Evolutionary conservation across 2,113 vertebrate species (phyloP), one percentile per base, ranked within the genome.

Genomic region (Chlorodrepanis virens): DNA sequence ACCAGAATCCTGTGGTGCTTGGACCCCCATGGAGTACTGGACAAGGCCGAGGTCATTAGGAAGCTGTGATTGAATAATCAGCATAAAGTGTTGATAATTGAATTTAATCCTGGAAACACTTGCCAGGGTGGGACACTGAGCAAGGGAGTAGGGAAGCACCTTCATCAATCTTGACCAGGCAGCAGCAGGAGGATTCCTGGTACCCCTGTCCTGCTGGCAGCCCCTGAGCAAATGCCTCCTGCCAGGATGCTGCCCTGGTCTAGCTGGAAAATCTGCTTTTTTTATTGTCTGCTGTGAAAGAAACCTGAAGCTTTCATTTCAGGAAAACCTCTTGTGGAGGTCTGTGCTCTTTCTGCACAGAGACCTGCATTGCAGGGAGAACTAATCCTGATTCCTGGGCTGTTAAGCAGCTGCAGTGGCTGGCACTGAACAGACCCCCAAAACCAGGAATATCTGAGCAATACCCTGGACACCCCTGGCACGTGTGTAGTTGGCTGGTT

Each of bases 401-500:
- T 71, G 31, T 5, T 29, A 6, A 82, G 11, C 76, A 75, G n/a
- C 47, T 56, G 35, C 37, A 19, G 57, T 29, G 65, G 49, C 44
- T 52, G 77, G 29, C 12, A 17, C 21, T 56, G 27, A 5, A 53
- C 45, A 79, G 57, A 44, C 5, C 14, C 33, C 16, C 45, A 17
- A 19, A 64, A 54, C 0, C 6, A 86, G 33, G 42, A 90, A 28
- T 40, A 33, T 16, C 11, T 60, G 39, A 70, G 40, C 37, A 76
- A 50, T 24, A 15, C 6, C 25, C n/a, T 42, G 14, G n/a, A 59
- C 25, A 35, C 5, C 16, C 18, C 33, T 16, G 12, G 17, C 50
- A 60, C 0, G 0, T 5, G 16, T 71, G 60, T 3, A 28, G 11
- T 1, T 71, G 39, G 10, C 2, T 37, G 1, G 3, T 80, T 83